These are phyloP conservation scores for Coranthus polyacanthus DNA, from an alignment of 2,797 vertebrate genomes.

Conservation along the genomic window DNA sequence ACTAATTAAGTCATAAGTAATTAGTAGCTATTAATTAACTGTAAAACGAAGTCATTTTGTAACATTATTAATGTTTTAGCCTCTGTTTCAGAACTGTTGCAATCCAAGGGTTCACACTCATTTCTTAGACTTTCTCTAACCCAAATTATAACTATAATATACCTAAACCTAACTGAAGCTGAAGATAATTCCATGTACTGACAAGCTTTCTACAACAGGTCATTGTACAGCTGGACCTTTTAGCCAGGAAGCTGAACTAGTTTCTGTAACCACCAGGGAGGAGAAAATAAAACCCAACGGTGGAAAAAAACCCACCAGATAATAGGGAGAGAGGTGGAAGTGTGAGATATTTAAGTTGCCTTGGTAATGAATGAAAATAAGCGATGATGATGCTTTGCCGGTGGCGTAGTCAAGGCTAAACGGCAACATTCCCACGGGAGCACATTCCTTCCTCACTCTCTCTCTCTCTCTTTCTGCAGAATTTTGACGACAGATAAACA, in stretches of 20 bases:
- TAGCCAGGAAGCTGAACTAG: constrained; percentile 6
- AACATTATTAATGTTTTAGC: no score
- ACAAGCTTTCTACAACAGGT: background rate
- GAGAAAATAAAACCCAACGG: constrained; percentile 5
- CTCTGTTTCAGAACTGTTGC: no score
- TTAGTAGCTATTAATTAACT: no score
- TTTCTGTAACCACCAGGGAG: constrained; percentile 19
- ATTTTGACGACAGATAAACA: background rate
- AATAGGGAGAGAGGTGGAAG: background rate
- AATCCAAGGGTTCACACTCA: no score
- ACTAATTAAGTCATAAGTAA: no score
- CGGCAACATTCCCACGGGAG: background rate
- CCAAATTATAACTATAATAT: no score
- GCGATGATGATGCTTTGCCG: background rate
- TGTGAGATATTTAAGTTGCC: constrained; percentile 9
- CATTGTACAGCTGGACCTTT: constrained; percentile 5
- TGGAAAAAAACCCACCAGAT: no score
- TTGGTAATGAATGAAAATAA: constrained; percentile 29
- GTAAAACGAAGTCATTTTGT: no score
- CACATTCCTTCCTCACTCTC: background rate
- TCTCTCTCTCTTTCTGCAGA: background rate
- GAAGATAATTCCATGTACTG: constrained; percentile 29
- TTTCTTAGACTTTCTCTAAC: no score
- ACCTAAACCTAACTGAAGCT: no score
- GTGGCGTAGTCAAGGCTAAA: constrained; percentile 17